phyloP scores from a whole-genome alignment of 1,140 invertebrate genomes.

The Gryllus bimaculatus region DNA sequence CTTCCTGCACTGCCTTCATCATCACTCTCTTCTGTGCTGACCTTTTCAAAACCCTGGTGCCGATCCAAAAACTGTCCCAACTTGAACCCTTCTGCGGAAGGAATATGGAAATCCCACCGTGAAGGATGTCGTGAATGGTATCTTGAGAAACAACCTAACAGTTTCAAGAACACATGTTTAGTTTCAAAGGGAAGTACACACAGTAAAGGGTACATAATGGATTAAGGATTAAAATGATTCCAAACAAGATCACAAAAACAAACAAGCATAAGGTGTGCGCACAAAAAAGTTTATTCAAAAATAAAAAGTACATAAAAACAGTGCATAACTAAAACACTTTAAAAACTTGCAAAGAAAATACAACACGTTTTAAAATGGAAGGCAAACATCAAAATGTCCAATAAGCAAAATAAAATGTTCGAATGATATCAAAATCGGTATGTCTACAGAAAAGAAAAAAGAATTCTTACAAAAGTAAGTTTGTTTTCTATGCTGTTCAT shows the following conservation, averaged over 20 bases:
- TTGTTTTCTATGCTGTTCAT: too few species aligned
- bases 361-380: neutral
- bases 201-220: too few species aligned
- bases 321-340: neutral
- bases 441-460: too few species aligned
- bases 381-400: too few species aligned
- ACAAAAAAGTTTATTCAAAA: neutral
- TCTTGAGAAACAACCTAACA: neutral
- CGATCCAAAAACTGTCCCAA: slow-evolving; percentile 29
- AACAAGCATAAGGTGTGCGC: too few species aligned
- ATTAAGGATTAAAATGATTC: too few species aligned
- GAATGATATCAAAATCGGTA: too few species aligned
- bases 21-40: slow-evolving; percentile 31
- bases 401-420: too few species aligned
- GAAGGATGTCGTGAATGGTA: neutral
- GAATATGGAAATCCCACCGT: slow-evolving; percentile 23
- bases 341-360: neutral
- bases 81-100: slow-evolving; percentile 27
- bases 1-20: slow-evolving; percentile 22
- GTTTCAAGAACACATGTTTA: too few species aligned
- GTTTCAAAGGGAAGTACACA: too few species aligned
- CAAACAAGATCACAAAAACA: too few species aligned
- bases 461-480: too few species aligned
- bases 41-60: slow-evolving; percentile 31
- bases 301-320: neutral